Evolutionary conservation across 1,140 invertebrate species (phyloP).

Genomic region (Rhagoletis zephyria): DNA sequence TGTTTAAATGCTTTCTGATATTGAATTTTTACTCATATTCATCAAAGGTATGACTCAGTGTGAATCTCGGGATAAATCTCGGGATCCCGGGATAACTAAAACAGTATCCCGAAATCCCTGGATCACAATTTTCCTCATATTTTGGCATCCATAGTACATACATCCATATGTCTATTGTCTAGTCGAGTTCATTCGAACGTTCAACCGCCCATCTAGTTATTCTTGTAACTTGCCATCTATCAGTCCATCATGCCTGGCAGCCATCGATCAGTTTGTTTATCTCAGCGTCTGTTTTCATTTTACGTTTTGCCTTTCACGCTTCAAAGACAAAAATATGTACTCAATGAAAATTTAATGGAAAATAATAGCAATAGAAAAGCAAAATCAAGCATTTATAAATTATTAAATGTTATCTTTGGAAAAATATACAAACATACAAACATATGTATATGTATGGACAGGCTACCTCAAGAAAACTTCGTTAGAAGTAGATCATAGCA

Average conservation of each 20-base stretch:
- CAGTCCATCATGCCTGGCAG: slow-evolving; percentile 15
- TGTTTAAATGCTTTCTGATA: no score
- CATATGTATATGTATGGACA: no score
- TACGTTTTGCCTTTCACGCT: slow-evolving; percentile 1
- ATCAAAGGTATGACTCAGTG: no score
- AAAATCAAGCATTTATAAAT: background rate
- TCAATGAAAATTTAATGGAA: slow-evolving; percentile 45
- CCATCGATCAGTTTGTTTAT: slow-evolving; percentile 36
- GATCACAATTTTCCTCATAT: no score
- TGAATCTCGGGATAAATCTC: no score
- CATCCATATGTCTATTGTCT: background rate
- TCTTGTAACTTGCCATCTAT: background rate
- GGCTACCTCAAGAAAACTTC: no score
- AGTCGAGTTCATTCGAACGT: background rate
- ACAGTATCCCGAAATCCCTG: no score
- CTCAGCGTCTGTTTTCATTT: background rate
- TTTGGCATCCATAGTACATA: no score
- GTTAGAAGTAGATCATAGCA: no score
- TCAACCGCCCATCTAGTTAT: background rate
- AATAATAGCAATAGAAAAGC: background rate
- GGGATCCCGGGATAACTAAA: no score
- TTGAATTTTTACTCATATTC: no score
- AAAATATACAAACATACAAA: background rate
- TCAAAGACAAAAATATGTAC: background rate
- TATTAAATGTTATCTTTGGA: background rate